Evolutionary conservation across 2,113 vertebrate genomes (phyloP).

Genomic region (Axis porcinus): DNA sequence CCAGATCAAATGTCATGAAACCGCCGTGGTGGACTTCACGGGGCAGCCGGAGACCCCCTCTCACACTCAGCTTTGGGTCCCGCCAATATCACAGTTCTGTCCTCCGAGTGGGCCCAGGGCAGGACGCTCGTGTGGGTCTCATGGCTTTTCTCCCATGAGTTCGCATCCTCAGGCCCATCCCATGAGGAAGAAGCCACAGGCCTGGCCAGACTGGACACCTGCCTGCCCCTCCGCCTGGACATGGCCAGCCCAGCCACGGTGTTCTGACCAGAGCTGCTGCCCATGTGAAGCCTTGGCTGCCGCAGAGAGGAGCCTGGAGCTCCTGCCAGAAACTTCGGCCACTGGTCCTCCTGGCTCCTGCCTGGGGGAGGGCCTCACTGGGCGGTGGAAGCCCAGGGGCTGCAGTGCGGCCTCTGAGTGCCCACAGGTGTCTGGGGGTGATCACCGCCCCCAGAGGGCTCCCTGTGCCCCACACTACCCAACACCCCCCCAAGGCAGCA

Average conservation of each 20-base stretch:
- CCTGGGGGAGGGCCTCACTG: rapidly evolving
- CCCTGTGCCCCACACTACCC: rapidly evolving
- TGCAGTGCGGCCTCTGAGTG: rapidly evolving
- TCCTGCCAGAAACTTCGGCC: rapidly evolving
- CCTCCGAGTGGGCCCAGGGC: not conserved
- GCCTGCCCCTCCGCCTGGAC: not conserved
- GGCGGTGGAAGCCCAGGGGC: not conserved
- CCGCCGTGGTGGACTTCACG: rapidly evolving
- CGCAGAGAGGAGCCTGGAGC: not conserved
- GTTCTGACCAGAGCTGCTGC: not conserved
- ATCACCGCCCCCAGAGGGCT: not conserved
- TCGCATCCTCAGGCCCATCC: too few species aligned
- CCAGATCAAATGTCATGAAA: rapidly evolving
- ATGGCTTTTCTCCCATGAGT: not conserved
- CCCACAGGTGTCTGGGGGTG: not conserved
- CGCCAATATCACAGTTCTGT: rapidly evolving
- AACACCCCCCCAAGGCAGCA: rapidly evolving
- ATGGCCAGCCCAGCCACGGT: rapidly evolving
- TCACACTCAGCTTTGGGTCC: not conserved
- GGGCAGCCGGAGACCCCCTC: not conserved
- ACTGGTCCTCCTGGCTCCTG: rapidly evolving
- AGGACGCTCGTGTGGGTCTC: rapidly evolving
- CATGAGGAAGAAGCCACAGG: not conserved
- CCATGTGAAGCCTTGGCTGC: too few species aligned
- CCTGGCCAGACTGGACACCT: not conserved